Base-by-base conservation (phyloP, 92 coral and sea anemone species). In the Porites rus region DNA sequence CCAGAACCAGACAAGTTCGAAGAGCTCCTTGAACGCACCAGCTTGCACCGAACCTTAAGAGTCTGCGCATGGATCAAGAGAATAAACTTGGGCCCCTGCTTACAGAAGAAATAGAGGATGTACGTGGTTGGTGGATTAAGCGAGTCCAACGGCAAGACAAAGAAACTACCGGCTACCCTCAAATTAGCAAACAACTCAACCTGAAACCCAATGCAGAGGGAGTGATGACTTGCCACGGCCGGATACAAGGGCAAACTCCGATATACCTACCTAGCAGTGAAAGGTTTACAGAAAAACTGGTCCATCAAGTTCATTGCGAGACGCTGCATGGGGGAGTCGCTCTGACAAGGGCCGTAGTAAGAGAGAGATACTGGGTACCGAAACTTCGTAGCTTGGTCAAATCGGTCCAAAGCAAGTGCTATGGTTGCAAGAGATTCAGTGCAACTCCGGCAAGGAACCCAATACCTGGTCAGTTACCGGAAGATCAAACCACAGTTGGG, bases 401-500 rank as follows among this genome's bases (percentile, higher is more conserved):
- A 74, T 59, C 61, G 18, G 54, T 61, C 71, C 60, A 52, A 1
- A 18, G 31, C 22, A 73, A 62, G 73, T 81, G 71, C 59, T 81
- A 83, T 80, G 91, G 84, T 21, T 79, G 84, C 24, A 79, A 79
- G 56, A 64, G 84, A 79, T 79, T 79, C 75, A 28, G 84, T 51
- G 54, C 74, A 13, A 79, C 84, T 14, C 20, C 75, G 53, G 75
- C 53, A 79, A 67, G 11, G 13, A 67, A 4, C 61, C 84, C 74
- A 79, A 24, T 20, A 53, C 84, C 75, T 13, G 75, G 84, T 62
- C 84, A 79, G 53, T 52, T 79, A 60, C 83, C 83, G 6, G 71
- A 60, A 31, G 83, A 78, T 20, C 83, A 60, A 9, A 78, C 25
- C 22, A 25, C 21, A 10, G 73, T 24, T 13, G 73, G 83, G 25